Conservation (phyloP, 2,797 vertebrate species). For the Leptodactylus fallax region DNA sequence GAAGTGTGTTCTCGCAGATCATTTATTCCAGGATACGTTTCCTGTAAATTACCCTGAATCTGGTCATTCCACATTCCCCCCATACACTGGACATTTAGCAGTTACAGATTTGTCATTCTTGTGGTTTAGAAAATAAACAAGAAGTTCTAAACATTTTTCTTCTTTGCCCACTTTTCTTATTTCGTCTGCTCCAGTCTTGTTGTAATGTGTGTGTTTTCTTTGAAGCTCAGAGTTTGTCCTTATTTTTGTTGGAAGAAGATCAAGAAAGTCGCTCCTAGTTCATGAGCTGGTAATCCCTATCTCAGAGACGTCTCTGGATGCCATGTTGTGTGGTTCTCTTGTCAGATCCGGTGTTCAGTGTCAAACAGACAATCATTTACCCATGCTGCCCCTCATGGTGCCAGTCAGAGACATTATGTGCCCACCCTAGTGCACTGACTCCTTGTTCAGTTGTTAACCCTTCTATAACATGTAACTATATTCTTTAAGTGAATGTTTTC, state of each 20-base stretch:
- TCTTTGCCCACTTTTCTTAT: conserved; percentile 24
- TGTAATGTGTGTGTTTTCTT: conserved; percentile 43
- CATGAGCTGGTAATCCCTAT: conserved; percentile 13
- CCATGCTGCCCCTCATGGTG: neutral
- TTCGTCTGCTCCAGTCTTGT: conserved; percentile 3
- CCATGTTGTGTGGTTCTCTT: conserved; percentile 7
- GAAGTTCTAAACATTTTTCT: conserved; percentile 48
- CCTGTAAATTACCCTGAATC: neutral
- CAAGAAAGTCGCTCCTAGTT: conserved; percentile 28
- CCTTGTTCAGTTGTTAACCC: neutral
- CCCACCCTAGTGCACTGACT: neutral
- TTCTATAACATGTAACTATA: neutral
- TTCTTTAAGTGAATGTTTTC: neutral
- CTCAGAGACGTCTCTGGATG: neutral
- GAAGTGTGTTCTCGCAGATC: neutral
- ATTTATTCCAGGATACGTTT: conserved; percentile 14
- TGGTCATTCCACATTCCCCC: neutral
- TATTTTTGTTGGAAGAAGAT: conserved; percentile 58
- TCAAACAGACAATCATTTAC: neutral
- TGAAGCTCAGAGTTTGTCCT: conserved; percentile 37
- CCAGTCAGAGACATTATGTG: neutral
- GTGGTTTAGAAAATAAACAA: conserved; percentile 57
- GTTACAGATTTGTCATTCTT: conserved; percentile 47
- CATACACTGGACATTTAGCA: conserved; percentile 26
- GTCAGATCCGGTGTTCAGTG: neutral